A percentile compares a stretch with the other conserved stretches of the same genome.
Conservation (phyloP, 2,797 vertebrate species). For the Nyctalus aviator region DNA sequence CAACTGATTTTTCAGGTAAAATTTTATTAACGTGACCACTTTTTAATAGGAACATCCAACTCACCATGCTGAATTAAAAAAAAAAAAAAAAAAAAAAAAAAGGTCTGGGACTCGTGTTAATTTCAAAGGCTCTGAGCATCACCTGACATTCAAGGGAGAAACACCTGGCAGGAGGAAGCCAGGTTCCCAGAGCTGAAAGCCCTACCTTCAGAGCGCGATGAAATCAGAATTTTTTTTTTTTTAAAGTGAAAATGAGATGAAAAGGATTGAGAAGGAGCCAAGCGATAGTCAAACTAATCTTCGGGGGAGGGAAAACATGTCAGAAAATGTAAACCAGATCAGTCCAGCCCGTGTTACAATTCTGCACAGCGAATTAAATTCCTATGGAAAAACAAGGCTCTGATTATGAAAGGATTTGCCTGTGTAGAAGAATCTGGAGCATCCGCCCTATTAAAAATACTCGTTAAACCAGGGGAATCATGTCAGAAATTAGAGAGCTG, state of each 20-base stretch:
- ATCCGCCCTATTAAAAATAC: constrained; percentile 76
- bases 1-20: not conserved
- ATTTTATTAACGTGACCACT: not conserved
- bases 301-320: constrained; percentile 78
- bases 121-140: constrained; percentile 32
- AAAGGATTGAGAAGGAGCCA: constrained; percentile 70
- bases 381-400: constrained; percentile 72
- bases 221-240: constrained; percentile 68
- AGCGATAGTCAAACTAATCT: constrained; percentile 79
- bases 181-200: not conserved
- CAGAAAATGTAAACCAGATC: constrained; percentile 78
- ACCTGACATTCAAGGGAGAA: not conserved
- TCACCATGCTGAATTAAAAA: not conserved
- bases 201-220: constrained; percentile 48
- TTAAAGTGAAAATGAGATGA: constrained; percentile 74
- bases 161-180: not conserved
- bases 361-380: constrained; percentile 81
- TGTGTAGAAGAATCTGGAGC: constrained; percentile 69
- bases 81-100: not conserved
- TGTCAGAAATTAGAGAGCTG: constrained; percentile 82
- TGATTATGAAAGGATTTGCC: constrained; percentile 77
- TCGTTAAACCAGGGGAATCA: constrained; percentile 77
- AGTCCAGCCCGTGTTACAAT: constrained; percentile 59
- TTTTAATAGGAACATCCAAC: not conserved
- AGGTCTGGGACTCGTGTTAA: not conserved